These are phyloP conservation scores for Onychomys torridus DNA, from an alignment of 2,797 vertebrate genomes.

Conservation along the genomic window DNA sequence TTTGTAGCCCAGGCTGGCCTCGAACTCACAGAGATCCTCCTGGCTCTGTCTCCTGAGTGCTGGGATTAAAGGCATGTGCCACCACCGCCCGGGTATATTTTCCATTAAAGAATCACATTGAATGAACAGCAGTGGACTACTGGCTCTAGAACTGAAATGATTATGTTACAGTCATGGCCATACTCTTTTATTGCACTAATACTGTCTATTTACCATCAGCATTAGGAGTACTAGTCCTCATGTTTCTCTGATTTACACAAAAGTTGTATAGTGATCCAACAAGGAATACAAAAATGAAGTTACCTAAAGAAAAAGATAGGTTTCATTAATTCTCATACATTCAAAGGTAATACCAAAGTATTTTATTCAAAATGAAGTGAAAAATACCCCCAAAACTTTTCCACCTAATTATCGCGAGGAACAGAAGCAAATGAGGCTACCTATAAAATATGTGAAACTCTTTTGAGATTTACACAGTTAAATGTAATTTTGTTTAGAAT, in stretches of 20 bases:
- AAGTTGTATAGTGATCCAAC: background rate
- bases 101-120: background rate
- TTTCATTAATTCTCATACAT: slow-evolving; percentile 24
- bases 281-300: background rate
- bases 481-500: slow-evolving; percentile 15
- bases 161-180: background rate
- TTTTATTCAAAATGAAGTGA: slow-evolving; percentile 12
- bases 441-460: background rate
- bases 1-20: too few species aligned
- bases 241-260: background rate
- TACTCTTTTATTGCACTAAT: background rate
- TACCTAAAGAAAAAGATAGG: background rate
- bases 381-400: slow-evolving; percentile 20
- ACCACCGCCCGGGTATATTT: background rate
- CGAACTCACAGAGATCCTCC: too few species aligned
- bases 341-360: background rate
- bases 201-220: background rate
- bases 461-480: slow-evolving; percentile 18
- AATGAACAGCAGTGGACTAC: background rate
- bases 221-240: background rate
- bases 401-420: background rate
- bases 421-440: background rate
- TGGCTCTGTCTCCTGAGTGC: too few species aligned
- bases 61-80: too few species aligned
- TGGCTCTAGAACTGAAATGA: background rate